These are phyloP conservation scores for Platygyra sinensis DNA, from an alignment of 64 coral and sea anemone species.

Conservation along the genomic window DNA sequence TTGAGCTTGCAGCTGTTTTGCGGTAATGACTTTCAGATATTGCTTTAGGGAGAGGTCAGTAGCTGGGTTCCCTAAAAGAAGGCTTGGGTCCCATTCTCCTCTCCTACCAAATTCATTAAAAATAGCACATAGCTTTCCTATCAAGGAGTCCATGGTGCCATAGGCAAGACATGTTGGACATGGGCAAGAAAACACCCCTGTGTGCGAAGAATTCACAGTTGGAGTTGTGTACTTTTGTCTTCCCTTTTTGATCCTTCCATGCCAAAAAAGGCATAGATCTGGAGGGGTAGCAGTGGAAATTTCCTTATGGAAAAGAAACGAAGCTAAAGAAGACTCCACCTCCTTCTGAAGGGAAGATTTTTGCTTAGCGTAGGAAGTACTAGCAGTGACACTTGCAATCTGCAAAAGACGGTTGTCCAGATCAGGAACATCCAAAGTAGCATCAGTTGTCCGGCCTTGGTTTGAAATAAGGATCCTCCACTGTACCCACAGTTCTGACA, in stretches of 20 bases:
- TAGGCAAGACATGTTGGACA: too few species aligned
- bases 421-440: background rate
- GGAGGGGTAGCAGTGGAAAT: background rate
- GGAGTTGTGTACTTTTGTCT: constrained; percentile 30
- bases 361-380: background rate
- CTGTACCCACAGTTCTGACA: constrained; percentile 29
- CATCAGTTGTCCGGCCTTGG: background rate
- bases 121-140: too few species aligned
- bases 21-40: too few species aligned
- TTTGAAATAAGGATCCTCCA: background rate
- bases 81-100: too few species aligned
- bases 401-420: background rate
- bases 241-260: constrained; percentile 21
- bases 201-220: too few species aligned
- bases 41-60: too few species aligned
- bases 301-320: background rate
- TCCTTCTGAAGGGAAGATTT: too few species aligned
- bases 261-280: constrained; percentile 27
- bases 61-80: too few species aligned
- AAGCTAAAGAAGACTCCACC: constrained; percentile 15
- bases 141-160: too few species aligned
- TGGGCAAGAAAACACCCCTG: too few species aligned
- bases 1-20: too few species aligned
- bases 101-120: too few species aligned
- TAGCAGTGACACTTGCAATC: background rate